phyloP scores from a whole-genome alignment of 2,797 vertebrate species.

The Pangasius djambal region DNA sequence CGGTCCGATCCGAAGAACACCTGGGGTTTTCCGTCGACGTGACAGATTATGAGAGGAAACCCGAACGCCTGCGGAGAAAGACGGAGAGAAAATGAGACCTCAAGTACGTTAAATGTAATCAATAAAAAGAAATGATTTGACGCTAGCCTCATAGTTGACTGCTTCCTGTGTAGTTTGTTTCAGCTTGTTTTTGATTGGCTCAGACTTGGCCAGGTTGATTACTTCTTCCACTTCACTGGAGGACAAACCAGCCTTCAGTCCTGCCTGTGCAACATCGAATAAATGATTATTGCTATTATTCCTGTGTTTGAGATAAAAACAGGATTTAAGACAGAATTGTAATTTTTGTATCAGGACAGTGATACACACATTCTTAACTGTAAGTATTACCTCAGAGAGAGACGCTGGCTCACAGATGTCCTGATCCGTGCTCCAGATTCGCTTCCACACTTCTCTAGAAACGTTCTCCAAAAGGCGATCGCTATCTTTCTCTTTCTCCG shows the following conservation, averaged over 20 bases:
- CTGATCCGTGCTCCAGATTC: constrained; percentile 85
- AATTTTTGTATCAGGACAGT: no score
- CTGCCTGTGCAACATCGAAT: constrained; percentile 73
- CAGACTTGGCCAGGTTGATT: constrained; percentile 69
- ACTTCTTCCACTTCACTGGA: constrained; percentile 69
- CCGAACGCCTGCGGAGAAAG: constrained; percentile 82
- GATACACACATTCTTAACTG: no score
- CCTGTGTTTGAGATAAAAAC: not conserved
- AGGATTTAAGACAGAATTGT: not conserved
- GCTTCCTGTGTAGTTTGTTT: constrained; percentile 79
- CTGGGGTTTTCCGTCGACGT: constrained; percentile 76
- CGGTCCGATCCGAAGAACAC: constrained; percentile 91
- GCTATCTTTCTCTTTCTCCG: constrained; percentile 65
- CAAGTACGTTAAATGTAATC: not conserved
- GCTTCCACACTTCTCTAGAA: constrained; percentile 90
- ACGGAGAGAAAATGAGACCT: constrained; percentile 21
- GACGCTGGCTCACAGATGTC: constrained; percentile 81
- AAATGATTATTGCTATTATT: not conserved
- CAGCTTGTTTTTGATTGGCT: constrained; percentile 83
- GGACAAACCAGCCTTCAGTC: constrained; percentile 81
- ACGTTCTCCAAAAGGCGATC: constrained; percentile 77
- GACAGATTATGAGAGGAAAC: constrained; percentile 82
- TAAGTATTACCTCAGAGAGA: constrained; percentile 65
- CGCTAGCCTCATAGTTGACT: constrained; percentile 80
- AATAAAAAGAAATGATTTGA: not conserved